phyloP scores from a whole-genome alignment of 2,888 invertebrate genomes.

The Eurois occulta region DNA sequence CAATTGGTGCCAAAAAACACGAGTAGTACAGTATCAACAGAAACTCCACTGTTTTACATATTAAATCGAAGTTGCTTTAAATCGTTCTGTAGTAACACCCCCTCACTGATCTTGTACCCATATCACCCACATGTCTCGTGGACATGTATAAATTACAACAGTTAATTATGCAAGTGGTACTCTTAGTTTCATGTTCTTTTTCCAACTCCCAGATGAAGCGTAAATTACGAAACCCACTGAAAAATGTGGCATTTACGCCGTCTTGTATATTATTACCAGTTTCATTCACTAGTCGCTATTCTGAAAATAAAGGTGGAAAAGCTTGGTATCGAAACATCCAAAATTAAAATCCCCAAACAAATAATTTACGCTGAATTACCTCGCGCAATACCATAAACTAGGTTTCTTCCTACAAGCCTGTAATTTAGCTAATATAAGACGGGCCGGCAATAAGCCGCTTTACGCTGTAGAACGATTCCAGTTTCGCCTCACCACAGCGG shows the following conservation, averaged over 20 bases:
- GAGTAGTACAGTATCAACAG: background rate
- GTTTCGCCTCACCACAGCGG: slow-evolving; percentile 41
- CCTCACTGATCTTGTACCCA: background rate
- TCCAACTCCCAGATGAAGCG: background rate
- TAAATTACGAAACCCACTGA: slow-evolving; percentile 20
- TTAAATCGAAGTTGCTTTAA: background rate
- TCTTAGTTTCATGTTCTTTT: slow-evolving; percentile 14
- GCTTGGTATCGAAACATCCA: slow-evolving; percentile 27
- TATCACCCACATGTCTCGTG: slow-evolving; percentile 7
- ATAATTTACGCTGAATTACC: slow-evolving; percentile 51
- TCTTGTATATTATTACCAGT: slow-evolving; percentile 31
- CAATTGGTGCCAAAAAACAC: slow-evolving; percentile 40
- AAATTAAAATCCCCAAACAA: slow-evolving; percentile 51
- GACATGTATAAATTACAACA: slow-evolving; percentile 25
- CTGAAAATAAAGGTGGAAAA: slow-evolving; percentile 45
- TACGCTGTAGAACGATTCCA: slow-evolving; percentile 48
- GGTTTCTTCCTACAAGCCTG: slow-evolving; percentile 39
- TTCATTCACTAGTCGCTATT: slow-evolving; percentile 47
- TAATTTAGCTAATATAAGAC: slow-evolving; percentile 50
- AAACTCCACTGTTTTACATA: slow-evolving; percentile 5
- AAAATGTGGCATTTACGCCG: slow-evolving; percentile 13
- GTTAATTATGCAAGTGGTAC: slow-evolving; percentile 33
- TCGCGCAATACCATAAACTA: slow-evolving; percentile 49
- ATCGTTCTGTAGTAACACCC: background rate
- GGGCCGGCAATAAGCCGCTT: slow-evolving; percentile 41